phyloP scores from a whole-genome alignment of 2,113 vertebrate genomes.

The Platysternon megacephalum region DNA sequence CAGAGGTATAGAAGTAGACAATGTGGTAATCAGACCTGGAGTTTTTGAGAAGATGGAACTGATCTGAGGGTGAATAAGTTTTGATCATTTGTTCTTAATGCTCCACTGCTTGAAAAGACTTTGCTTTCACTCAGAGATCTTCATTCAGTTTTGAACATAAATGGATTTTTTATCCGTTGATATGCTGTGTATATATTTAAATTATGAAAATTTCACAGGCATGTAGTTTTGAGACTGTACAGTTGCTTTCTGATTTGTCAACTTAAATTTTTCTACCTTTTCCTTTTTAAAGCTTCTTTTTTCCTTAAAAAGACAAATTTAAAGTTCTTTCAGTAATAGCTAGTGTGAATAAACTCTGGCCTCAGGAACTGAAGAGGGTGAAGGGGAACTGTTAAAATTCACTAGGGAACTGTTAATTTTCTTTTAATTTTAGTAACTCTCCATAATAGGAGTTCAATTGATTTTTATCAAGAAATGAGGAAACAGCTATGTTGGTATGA shows the following conservation, averaged over 20 bases:
- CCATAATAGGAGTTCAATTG: neutral
- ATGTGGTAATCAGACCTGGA: neutral
- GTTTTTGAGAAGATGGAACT: conserved; percentile 12
- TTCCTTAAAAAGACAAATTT: neutral
- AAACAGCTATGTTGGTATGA: conserved; percentile 60
- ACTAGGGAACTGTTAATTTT: conserved; percentile 36
- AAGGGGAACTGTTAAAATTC: conserved; percentile 31
- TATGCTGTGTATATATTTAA: neutral
- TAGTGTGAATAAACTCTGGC: neutral
- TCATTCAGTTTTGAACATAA: conserved; percentile 23
- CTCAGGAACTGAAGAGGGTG: conserved; percentile 25
- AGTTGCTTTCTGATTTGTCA: neutral
- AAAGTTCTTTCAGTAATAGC: neutral
- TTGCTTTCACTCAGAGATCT: neutral
- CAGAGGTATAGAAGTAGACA: conserved; percentile 35
- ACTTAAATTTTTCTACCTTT: neutral
- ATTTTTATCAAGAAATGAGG: conserved; percentile 14
- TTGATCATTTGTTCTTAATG: neutral
- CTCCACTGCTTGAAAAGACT: neutral
- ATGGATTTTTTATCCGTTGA: neutral
- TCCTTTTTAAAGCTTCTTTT: neutral
- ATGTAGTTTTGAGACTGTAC: neutral
- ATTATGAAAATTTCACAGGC: neutral
- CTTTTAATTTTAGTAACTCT: conserved; percentile 45
- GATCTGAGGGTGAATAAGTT: neutral